A percentile compares a stretch with the other conserved stretches of the same genome.
These are phyloP conservation scores for Dynastes hyllus DNA, from an alignment of 2,888 invertebrate species.

Conservation along the genomic window DNA sequence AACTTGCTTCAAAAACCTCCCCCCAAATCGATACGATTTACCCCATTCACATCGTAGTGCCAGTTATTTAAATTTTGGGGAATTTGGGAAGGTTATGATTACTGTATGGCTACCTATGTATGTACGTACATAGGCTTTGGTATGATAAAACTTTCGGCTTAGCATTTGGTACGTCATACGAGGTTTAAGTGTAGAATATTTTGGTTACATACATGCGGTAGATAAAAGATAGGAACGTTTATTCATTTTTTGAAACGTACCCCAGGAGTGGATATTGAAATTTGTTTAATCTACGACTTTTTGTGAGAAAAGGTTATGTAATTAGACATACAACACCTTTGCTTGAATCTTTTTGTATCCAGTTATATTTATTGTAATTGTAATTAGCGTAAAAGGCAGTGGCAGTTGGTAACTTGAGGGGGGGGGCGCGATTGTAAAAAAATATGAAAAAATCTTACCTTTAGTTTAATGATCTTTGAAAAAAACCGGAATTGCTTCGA, in stretches of 20 bases:
- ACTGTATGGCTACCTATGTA: neutral
- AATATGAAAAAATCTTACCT: too few species aligned
- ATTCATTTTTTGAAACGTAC: neutral
- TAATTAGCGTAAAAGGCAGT: neutral
- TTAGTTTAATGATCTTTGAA: too few species aligned
- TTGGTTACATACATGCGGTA: neutral
- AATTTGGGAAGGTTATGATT: constrained; percentile 23
- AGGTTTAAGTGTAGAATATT: neutral
- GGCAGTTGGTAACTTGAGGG: too few species aligned
- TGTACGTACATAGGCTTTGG: too few species aligned
- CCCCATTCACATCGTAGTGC: constrained; percentile 3
- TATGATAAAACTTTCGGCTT: neutral
- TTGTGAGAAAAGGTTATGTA: neutral
- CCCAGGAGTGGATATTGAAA: neutral
- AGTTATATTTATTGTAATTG: neutral
- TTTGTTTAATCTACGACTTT: neutral
- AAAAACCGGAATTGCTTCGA: too few species aligned
- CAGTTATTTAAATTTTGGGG: neutral
- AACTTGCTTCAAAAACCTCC: neutral
- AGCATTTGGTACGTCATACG: neutral
- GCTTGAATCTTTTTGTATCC: neutral
- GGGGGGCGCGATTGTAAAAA: too few species aligned
- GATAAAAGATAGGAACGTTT: neutral
- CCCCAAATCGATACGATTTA: constrained; percentile 25
- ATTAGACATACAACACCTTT: neutral